phyloP scores from a whole-genome alignment of 2,113 vertebrate species.

The Climacteris rufus region DNA sequence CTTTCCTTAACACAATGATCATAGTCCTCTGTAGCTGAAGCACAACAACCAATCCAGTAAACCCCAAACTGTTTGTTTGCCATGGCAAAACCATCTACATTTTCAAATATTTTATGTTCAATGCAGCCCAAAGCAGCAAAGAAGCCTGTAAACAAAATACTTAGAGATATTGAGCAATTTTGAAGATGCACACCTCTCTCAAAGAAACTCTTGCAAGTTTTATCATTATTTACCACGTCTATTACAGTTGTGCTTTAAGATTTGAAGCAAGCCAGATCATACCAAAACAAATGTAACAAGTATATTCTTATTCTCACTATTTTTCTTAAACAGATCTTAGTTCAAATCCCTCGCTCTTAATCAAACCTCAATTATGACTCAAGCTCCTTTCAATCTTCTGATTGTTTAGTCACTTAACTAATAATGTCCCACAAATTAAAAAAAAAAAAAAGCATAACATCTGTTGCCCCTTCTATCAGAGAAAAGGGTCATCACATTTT shows the following conservation, averaged over 20 bases:
- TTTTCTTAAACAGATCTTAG: background rate
- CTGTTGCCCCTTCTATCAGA: background rate
- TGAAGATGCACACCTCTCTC: background rate
- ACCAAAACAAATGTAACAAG: background rate
- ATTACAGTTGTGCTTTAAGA: rapidly evolving
- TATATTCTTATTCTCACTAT: background rate
- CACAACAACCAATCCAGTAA: background rate
- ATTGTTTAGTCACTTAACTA: background rate
- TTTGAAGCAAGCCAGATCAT: background rate
- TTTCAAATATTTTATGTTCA: background rate
- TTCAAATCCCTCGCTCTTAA: background rate
- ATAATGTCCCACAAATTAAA: background rate
- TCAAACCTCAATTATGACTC: background rate
- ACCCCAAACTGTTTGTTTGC: background rate
- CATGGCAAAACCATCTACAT: background rate
- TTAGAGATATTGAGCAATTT: background rate
- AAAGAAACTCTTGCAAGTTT: background rate
- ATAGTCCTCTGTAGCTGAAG: background rate
- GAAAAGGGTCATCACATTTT: background rate
- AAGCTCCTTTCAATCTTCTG: background rate
- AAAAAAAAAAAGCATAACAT: background rate
- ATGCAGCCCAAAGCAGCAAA: background rate
- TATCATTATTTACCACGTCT: background rate
- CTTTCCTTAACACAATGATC: background rate
- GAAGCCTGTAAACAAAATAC: background rate